Percentiles rank a stretch among this genome's conserved stretches.
phyloP scores from a whole-genome alignment of 2,113 vertebrate genomes.

The Takifugu bimaculatus region DNA sequence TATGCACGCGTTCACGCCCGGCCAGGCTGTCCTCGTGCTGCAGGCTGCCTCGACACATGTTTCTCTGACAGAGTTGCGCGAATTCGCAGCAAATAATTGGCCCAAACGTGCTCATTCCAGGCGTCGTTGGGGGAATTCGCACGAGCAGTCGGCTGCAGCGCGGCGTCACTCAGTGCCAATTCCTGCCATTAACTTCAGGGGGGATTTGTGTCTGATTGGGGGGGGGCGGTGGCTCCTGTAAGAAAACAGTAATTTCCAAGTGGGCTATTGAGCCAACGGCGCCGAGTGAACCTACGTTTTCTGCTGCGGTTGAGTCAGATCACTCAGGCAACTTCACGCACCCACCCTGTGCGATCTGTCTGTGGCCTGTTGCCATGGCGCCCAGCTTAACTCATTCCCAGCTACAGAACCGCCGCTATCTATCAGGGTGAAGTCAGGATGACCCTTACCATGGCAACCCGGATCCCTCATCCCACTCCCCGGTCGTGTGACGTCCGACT shows the following conservation, averaged over 20 bases:
- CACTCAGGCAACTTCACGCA: constrained; percentile 57
- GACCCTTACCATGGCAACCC: constrained; percentile 76
- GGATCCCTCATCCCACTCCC: constrained; percentile 62
- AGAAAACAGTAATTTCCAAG: constrained; percentile 59
- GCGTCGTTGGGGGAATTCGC: constrained; percentile 35
- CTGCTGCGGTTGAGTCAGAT: constrained; percentile 62
- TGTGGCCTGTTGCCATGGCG: constrained; percentile 76
- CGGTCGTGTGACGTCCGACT: constrained; percentile 59
- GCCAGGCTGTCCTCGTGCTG: constrained; percentile 27
- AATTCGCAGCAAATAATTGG: constrained; percentile 63
- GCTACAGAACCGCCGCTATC: constrained; percentile 56
- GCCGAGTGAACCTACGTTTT: constrained; percentile 52
- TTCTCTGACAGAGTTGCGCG: constrained; percentile 51
- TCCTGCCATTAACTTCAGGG: background rate
- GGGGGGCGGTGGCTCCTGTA: constrained; percentile 15
- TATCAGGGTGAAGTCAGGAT: constrained; percentile 66
- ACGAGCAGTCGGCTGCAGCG: constrained; percentile 7
- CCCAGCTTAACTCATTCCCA: constrained; percentile 68
- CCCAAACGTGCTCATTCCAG: constrained; percentile 60
- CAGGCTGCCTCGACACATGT: constrained; percentile 26
- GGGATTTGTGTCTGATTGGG: constrained; percentile 1
- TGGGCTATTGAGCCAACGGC: constrained; percentile 51
- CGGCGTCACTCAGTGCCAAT: constrained; percentile 3
- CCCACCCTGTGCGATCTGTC: constrained; percentile 51
- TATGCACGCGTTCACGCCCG: constrained; percentile 8